phyloP scores from a whole-genome alignment of 2,113 vertebrate species.

The Trinectes maculatus region DNA sequence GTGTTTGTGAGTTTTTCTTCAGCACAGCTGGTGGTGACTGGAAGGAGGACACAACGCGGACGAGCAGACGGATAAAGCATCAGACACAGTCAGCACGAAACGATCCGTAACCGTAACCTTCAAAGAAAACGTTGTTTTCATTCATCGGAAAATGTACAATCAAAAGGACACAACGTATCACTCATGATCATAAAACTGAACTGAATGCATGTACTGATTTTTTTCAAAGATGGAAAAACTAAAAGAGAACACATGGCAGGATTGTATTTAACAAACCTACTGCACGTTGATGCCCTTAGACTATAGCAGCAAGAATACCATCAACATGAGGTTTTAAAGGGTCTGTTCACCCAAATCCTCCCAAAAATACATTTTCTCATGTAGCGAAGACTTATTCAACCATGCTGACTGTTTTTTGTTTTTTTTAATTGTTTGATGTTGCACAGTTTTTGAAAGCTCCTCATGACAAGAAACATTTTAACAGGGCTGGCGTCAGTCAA shows the following conservation, averaged over 20 bases:
- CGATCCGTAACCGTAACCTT: neutral
- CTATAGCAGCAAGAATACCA: constrained; percentile 32
- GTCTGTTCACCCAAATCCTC: constrained; percentile 34
- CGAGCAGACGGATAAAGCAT: constrained; percentile 27
- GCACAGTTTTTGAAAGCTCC: no score
- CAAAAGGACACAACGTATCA: constrained; percentile 8
- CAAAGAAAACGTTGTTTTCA: neutral
- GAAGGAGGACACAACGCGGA: constrained; percentile 9
- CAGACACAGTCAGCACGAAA: constrained; percentile 21
- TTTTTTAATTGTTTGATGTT: no score
- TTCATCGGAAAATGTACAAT: neutral
- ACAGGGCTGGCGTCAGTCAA: no score
- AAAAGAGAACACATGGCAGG: neutral
- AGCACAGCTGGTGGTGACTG: constrained; percentile 23
- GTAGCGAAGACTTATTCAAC: no score
- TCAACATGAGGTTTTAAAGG: constrained; percentile 32
- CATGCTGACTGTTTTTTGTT: no score
- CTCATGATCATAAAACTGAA: neutral
- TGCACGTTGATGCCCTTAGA: neutral
- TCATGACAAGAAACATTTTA: no score
- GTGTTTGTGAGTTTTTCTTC: constrained; percentile 23
- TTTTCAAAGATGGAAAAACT: neutral
- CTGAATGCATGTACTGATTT: neutral
- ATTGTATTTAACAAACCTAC: neutral
- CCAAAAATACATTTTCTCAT: neutral